Conservation (phyloP, 1,140 invertebrate genomes). For the Magallana gigas region DNA sequence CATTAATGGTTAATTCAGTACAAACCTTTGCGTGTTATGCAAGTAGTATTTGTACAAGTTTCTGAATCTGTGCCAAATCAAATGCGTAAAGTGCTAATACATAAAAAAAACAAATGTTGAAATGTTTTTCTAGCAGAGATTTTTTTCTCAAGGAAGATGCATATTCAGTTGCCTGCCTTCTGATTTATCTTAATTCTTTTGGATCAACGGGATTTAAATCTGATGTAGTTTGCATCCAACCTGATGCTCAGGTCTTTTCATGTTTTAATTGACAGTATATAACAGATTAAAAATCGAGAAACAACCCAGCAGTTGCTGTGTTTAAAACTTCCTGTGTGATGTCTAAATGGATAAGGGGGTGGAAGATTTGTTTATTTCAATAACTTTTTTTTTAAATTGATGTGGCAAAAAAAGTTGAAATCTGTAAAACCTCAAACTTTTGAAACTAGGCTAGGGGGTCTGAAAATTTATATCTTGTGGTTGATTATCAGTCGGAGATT, state of each 20-base stretch:
- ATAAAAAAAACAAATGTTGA: not conserved
- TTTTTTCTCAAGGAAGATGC: not conserved
- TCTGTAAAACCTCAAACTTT: slow-evolving; percentile 11
- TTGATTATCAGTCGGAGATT: slow-evolving; percentile 20
- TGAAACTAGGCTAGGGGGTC: not conserved
- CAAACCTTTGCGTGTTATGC: not conserved
- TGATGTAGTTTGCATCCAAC: slow-evolving; percentile 3
- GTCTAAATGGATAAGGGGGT: not conserved
- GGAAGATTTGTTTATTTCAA: not conserved
- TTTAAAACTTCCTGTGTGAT: not conserved
- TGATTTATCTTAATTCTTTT: slow-evolving; percentile 21
- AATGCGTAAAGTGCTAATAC: not conserved
- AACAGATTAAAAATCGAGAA: no score
- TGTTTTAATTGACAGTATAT: slow-evolving; percentile 2
- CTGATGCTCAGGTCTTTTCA: slow-evolving; percentile 14
- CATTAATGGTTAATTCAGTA: slow-evolving; percentile 3
- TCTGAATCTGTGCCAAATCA: slow-evolving; percentile 18
- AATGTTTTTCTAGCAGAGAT: not conserved
- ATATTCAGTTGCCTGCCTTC: not conserved
- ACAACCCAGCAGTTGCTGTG: no score
- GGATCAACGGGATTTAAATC: not conserved
- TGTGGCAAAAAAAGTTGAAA: not conserved
- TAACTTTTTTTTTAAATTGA: not conserved
- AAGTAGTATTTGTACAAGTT: slow-evolving; percentile 27
- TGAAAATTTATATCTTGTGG: not conserved